Conservation (phyloP, 2,113 vertebrate genomes). For the Thunnus thynnus region DNA sequence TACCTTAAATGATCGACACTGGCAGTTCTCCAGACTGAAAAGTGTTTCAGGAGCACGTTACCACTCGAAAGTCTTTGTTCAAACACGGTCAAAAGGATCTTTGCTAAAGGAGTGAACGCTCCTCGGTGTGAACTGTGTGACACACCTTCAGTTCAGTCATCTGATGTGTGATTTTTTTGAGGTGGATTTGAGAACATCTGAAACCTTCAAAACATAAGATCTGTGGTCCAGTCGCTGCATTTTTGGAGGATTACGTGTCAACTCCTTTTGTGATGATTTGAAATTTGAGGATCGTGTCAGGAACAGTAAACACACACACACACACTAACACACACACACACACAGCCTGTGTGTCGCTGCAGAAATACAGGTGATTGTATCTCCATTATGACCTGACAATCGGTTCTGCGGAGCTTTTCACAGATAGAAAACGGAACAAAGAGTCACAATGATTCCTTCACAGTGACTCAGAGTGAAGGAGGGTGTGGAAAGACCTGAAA, state of each 20-base stretch:
- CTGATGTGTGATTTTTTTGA: neutral
- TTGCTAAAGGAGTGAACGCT: neutral
- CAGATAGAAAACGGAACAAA: constrained; percentile 23
- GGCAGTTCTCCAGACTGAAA: neutral
- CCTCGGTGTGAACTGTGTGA: neutral
- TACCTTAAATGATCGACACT: neutral
- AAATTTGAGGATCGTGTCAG: constrained; percentile 30
- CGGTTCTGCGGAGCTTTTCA: constrained; percentile 5
- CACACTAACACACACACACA: neutral
- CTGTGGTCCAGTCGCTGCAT: neutral
- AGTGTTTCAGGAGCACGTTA: too few species aligned
- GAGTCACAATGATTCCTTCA: neutral
- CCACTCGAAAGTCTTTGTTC: neutral
- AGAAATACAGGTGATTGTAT: constrained; percentile 34
- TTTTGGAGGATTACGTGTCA: neutral
- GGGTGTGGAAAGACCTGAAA: constrained; percentile 8
- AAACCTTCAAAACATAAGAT: neutral
- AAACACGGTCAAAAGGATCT: neutral
- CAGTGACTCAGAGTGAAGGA: constrained; percentile 1
- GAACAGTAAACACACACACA: neutral
- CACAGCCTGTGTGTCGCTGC: neutral
- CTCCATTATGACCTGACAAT: constrained; percentile 34
- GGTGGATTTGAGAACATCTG: too few species aligned
- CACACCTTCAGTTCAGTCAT: too few species aligned
- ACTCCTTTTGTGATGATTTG: constrained; percentile 24